phyloP scores from a whole-genome alignment of 92 coral and sea anemone species.

The Heliopora coerulea region DNA sequence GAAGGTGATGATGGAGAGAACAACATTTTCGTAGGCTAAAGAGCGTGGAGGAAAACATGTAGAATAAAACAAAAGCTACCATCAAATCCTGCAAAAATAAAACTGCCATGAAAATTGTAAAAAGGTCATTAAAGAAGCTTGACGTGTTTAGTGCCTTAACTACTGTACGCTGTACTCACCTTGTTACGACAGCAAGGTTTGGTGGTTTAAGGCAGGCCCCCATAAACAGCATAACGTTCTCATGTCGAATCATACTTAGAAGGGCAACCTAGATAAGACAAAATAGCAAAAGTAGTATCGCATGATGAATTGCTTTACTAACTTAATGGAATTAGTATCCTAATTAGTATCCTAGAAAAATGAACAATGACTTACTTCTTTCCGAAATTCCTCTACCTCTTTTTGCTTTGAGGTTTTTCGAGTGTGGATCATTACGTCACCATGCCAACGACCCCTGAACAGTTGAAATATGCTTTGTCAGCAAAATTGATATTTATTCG shows the following conservation, averaged over 20 bases:
- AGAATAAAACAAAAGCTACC: no score
- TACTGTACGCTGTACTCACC: constrained; percentile 48
- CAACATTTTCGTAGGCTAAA: constrained; percentile 88
- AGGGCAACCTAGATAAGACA: constrained; percentile 65
- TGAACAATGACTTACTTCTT: constrained; percentile 67
- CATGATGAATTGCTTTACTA: no score
- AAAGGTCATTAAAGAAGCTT: no score
- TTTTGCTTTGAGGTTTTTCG: constrained; percentile 62
- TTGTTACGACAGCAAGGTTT: constrained; percentile 93
- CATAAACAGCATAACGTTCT: constrained; percentile 95
- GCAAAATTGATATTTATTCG: no score
- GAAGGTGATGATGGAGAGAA: constrained; percentile 89
- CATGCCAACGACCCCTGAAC: constrained; percentile 98
- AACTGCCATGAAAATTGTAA: no score
- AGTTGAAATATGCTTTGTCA: background rate
- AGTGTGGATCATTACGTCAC: constrained; percentile 97
- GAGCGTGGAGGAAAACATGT: no score
- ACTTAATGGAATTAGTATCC: no score
- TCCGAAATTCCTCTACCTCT: constrained; percentile 86
- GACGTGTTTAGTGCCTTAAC: no score
- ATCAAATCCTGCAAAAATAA: no score
- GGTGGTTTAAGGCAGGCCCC: constrained; percentile 99
- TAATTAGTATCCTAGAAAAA: no score
- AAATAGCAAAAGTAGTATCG: no score
- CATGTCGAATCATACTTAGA: constrained; percentile 97